Conservation (phyloP, 2,113 vertebrate species). For the Dasyurus viverrinus region DNA sequence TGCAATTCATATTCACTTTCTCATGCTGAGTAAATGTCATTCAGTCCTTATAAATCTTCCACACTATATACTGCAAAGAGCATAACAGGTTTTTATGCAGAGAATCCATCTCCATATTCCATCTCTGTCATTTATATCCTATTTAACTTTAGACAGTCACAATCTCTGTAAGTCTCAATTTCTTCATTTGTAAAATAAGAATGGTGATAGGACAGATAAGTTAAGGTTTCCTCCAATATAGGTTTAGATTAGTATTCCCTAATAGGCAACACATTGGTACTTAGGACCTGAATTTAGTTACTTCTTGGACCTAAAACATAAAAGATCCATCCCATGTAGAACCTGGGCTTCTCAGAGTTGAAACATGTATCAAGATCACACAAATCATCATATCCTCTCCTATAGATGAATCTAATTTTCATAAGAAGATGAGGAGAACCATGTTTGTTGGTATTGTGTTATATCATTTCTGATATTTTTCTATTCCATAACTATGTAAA, state of each 20-base stretch:
- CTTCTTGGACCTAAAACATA: not conserved
- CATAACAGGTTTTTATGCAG: not conserved
- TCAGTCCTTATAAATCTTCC: not conserved
- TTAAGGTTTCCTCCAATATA: not conserved
- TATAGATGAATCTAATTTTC: not conserved
- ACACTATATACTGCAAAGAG: not conserved
- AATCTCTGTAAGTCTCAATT: not conserved
- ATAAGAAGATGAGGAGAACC: not conserved
- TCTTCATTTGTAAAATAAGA: not conserved
- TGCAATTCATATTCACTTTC: not conserved
- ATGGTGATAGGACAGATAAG: not conserved
- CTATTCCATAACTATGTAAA: not conserved
- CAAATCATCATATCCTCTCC: not conserved
- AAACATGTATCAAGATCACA: not conserved
- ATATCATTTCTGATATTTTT: not conserved
- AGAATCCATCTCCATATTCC: not conserved
- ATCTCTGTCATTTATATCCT: not conserved
- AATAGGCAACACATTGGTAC: not conserved
- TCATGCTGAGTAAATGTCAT: not conserved
- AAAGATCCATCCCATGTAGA: not conserved
- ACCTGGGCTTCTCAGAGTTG: not conserved
- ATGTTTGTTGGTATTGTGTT: not conserved
- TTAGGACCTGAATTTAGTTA: not conserved
- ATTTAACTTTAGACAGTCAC: not conserved
- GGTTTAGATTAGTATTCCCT: not conserved